phyloP scores from a whole-genome alignment of 2,113 vertebrate species.

The Caracal caracal region DNA sequence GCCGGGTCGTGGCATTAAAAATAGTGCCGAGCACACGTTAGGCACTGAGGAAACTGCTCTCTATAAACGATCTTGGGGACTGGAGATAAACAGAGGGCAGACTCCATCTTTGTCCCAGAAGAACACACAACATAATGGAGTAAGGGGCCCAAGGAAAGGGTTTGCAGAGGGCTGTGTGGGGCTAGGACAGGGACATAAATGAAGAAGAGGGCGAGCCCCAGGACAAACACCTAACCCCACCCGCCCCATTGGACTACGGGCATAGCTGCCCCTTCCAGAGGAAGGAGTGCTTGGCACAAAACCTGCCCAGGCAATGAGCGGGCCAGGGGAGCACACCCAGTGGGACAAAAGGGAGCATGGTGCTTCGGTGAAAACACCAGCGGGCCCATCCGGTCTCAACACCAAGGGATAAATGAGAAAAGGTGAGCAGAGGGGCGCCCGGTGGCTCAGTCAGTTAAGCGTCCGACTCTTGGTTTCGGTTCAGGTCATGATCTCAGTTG shows the following conservation, averaged over 20 bases:
- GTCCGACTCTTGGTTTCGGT: too few relatives aligned
- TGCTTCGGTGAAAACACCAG: background rate
- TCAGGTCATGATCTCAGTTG: too few relatives aligned
- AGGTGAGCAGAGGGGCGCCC: too few relatives aligned
- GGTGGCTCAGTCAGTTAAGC: too few relatives aligned
- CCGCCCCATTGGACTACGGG: background rate
- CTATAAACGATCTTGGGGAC: background rate
- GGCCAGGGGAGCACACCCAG: too few relatives aligned
- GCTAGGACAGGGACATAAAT: rapidly evolving
- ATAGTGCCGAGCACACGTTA: background rate
- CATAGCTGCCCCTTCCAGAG: background rate
- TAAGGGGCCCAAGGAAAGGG: too few relatives aligned
- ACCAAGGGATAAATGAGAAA: background rate
- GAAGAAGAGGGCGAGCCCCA: background rate
- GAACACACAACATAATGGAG: background rate
- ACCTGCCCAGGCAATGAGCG: background rate
- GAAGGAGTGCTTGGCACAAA: background rate
- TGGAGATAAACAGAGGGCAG: background rate
- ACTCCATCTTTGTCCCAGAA: background rate
- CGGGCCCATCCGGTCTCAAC: background rate
- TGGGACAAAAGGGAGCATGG: background rate
- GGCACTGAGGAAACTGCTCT: background rate
- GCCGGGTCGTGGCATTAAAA: background rate
- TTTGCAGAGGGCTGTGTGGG: background rate
- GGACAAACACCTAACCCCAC: too few relatives aligned